Conservation (phyloP, 2,888 invertebrate species). For the Harpagoxenus sublaevis region DNA sequence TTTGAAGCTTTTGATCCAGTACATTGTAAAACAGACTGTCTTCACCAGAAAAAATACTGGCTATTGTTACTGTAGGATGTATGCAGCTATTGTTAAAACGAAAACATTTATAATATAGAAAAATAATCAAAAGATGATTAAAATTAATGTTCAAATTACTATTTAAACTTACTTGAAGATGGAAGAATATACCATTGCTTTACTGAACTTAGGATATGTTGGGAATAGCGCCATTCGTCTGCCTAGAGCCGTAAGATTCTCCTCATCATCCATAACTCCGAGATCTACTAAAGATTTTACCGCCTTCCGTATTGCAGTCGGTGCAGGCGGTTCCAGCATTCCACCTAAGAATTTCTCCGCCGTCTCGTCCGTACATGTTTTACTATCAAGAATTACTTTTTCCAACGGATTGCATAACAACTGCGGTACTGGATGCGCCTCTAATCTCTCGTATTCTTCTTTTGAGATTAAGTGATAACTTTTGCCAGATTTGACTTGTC, state of each 20-base stretch:
- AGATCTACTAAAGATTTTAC: slow-evolving; percentile 88
- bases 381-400: slow-evolving; percentile 88
- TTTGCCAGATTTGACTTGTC: no score
- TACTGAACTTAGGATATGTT: slow-evolving; percentile 89
- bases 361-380: slow-evolving; percentile 88
- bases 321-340: slow-evolving; percentile 89
- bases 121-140: background rate
- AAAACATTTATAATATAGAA: slow-evolving; percentile 25
- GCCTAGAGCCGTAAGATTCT: slow-evolving; percentile 90
- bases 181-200: slow-evolving; percentile 88
- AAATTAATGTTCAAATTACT: background rate
- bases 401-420: slow-evolving; percentile 89
- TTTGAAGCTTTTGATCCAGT: slow-evolving; percentile 86
- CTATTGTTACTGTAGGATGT: slow-evolving; percentile 87
- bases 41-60: slow-evolving; percentile 87
- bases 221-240: slow-evolving; percentile 87
- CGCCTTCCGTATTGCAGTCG: slow-evolving; percentile 86
- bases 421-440: slow-evolving; percentile 88
- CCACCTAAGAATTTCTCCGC: slow-evolving; percentile 88
- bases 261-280: slow-evolving; percentile 88
- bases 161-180: slow-evolving; percentile 85
- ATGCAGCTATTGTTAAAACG: slow-evolving; percentile 85
- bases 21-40: slow-evolving; percentile 87
- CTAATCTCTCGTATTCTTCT: slow-evolving; percentile 87
- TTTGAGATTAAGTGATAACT: slow-evolving; percentile 87